Evolutionary conservation across 30 jellyfish, hydroid and myxozoan species (phyloP), one percentile per base, ranked within the genome.

Genomic region (Chrysaora quinquecirrha): DNA sequence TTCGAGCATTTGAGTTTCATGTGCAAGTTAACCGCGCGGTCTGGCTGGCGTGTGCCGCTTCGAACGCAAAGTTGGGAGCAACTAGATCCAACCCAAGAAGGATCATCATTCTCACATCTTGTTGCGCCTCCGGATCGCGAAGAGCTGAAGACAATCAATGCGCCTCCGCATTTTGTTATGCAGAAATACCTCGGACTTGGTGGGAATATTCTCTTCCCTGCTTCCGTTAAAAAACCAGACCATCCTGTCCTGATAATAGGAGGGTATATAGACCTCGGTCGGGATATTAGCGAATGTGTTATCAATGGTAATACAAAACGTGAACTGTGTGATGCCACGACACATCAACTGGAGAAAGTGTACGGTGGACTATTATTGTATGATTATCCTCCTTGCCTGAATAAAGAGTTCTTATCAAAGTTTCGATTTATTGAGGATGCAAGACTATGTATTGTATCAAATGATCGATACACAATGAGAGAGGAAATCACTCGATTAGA

Each of bases 61-160:
- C 81, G 95, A 24, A 29, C 83, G 2, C 86, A 64, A 64, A 73
- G 83, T 60, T 84, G 95, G 95, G 95, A 84, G 61, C 65, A 56
- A 34, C 64, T 46, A 48, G 82, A 72, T 19, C 86, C 29, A 4
- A 32, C 65, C 61, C 35, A 20, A 20, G 28, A 33, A 48, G 69
- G 33, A 2, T 63, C 31, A 1, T 77, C 89, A 1, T 76, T 30
- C 35, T 43, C 96, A 25, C 90, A 76, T 35, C 73, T 90, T 31
- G 94, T 90, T 31, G 85, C 90, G n/a, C 96, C 93, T 6, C 98
- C 98, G 24, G 98, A 90, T 52, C 64, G 82, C 21, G 98, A 84
- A 32, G 84, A 83, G 7, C 20, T 84, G 71, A 78, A 28, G 46
- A 46, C 73, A 0, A 72, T 84, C 10, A 49, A 74, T 31, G 96